Percentiles rank a stretch among this genome's conserved stretches.
phyloP scores from a whole-genome alignment of 2,797 vertebrate species.

The Heterohyrax brucei region DNA sequence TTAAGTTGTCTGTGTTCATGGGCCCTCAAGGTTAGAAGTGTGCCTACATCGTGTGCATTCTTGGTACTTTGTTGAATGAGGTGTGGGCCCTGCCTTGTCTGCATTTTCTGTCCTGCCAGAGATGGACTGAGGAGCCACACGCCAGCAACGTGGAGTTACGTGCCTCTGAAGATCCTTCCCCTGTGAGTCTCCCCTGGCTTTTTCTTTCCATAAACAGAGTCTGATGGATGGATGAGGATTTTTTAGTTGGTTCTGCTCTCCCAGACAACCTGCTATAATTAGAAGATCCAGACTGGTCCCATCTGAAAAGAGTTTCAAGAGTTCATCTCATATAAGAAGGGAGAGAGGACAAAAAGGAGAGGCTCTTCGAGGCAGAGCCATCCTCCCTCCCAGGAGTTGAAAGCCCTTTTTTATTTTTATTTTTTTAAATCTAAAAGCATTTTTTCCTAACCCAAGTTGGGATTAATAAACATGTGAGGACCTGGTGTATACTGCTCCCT shows the following conservation, averaged over 20 bases:
- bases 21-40: not conserved
- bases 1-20: not conserved
- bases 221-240: slow-evolving; percentile 66
- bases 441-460: not conserved
- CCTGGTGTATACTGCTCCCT: not conserved
- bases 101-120: not conserved
- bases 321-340: slow-evolving; percentile 36
- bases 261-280: slow-evolving; percentile 70
- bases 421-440: not conserved
- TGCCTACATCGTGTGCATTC: not conserved
- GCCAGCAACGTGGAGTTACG: not conserved
- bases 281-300: slow-evolving; percentile 41
- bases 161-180: not conserved
- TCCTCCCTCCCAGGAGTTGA: not conserved
- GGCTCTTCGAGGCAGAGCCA: not conserved
- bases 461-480: not conserved
- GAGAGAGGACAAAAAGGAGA: not conserved
- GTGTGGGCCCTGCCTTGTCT: not conserved
- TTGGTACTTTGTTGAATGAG: fast-evolving
- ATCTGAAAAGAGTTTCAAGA: slow-evolving; percentile 39
- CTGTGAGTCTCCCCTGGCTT: slow-evolving; percentile 29
- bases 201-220: slow-evolving; percentile 64
- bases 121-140: not conserved
- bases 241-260: slow-evolving; percentile 54
- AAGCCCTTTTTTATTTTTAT: slow-evolving; percentile 37